Percentiles rank a stretch among this genome's conserved stretches.
phyloP scores from a whole-genome alignment of 2,888 invertebrate species.

The Orthonychiurus folsomi region DNA sequence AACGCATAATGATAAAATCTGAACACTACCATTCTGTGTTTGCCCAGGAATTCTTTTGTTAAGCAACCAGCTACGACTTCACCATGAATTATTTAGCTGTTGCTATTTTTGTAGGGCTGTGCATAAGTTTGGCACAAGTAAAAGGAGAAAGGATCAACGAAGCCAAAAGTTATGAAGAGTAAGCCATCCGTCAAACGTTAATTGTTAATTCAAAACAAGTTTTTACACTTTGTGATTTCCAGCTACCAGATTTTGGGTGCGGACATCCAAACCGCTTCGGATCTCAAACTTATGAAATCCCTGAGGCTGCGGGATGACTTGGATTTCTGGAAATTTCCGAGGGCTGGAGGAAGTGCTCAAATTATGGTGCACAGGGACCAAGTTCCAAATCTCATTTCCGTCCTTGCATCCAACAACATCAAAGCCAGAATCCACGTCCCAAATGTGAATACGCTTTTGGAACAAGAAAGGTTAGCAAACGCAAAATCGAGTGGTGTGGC shows the following conservation, averaged over 20 bases:
- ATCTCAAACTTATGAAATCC: not conserved
- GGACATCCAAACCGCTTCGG: not conserved
- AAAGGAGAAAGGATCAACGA: too few relatives aligned
- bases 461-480: not conserved
- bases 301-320: not conserved
- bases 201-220: not conserved
- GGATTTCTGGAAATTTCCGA: not conserved
- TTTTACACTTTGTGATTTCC: not conserved
- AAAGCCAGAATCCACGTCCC: not conserved
- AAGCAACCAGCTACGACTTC: too few relatives aligned
- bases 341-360: not conserved
- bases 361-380: not conserved
- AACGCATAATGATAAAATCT: too few relatives aligned
- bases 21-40: too few relatives aligned
- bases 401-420: not conserved
- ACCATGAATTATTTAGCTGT: too few relatives aligned
- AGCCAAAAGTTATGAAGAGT: not conserved
- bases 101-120: too few relatives aligned
- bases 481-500: too few relatives aligned
- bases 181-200: not conserved
- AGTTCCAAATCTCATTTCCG: not conserved
- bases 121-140: too few relatives aligned
- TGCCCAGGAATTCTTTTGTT: too few relatives aligned
- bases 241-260: not conserved
- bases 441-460: not conserved